phyloP scores from a whole-genome alignment of 1,140 invertebrate species.

The Plectrocnemia conspersa region DNA sequence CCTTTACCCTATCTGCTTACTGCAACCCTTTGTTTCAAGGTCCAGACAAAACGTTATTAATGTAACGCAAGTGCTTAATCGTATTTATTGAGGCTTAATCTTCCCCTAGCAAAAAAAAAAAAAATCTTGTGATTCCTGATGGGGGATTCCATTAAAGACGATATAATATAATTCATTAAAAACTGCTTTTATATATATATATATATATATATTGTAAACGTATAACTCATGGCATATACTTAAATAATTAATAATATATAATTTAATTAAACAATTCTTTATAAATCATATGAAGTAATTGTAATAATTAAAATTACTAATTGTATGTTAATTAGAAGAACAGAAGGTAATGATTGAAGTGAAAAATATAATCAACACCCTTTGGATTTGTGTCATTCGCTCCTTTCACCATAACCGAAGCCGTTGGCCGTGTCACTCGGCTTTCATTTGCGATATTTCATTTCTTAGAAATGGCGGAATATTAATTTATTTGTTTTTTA shows the following conservation, averaged over 20 bases:
- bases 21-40: constrained; percentile 26
- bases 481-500: constrained; percentile 37
- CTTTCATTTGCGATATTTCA: constrained; percentile 34
- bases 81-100: constrained; percentile 36
- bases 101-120: constrained; percentile 25
- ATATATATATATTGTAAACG: too few species aligned
- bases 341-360: too few species aligned
- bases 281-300: too few species aligned
- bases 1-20: constrained; percentile 16
- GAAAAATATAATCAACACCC: constrained; percentile 19
- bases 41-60: constrained; percentile 34
- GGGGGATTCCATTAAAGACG: too few species aligned
- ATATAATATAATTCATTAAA: too few species aligned
- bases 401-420: constrained; percentile 18
- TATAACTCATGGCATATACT: too few species aligned
- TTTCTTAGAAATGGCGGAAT: constrained; percentile 34
- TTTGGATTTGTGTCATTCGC: background rate
- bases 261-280: too few species aligned
- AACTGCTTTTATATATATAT: too few species aligned
- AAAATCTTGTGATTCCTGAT: too few species aligned
- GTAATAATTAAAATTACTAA: too few species aligned
- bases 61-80: constrained; percentile 35
- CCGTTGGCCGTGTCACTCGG: constrained; percentile 25
- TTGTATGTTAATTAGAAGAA: too few species aligned
- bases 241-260: too few species aligned